Evolutionary conservation across 2,888 invertebrate species (phyloP), one percentile per base, ranked within the genome.

Genomic region (Dasypogon diadema): DNA sequence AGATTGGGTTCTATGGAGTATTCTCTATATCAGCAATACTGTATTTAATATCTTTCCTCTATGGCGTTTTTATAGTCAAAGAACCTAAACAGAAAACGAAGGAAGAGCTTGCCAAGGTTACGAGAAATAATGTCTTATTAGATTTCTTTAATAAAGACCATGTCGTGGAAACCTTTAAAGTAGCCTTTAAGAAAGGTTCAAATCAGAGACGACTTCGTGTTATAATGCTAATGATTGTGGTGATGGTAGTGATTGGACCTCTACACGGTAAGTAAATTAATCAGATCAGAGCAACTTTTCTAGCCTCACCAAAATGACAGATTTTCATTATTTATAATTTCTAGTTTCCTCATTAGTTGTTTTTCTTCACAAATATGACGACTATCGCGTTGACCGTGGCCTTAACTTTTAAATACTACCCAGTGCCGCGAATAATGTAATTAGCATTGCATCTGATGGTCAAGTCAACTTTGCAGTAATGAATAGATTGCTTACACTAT

Each of bases 231-330:
- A 93, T 94, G 88, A 86, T 94, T 75, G 93, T 94, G 21, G 90
- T 94, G 16, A 93, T 94, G 89, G 93, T 94, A 51, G 93, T 94
- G 78, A 93, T 94, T 81, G 94, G 95, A 70, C 94, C 94, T 0
- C 89, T 94, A 86, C 93, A 94, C 82, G 95, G 95, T 93, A 84
- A 90, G 90, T 85, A 48, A 6, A 22, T 68, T 56, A 30, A 14
- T 48, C 16, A 48, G n/a, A n/a, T n/a, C n/a, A n/a, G n/a, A n/a
- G n/a, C n/a, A n/a, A n/a, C n/a, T n/a, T n/a, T n/a, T n/a, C n/a
- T n/a, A 55, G 16, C 18, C 12, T 55, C 55, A 16, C n/a, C 4
- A 65, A 46, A 65, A 14, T 46, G 24, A 68, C 16, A 18, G 24
- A 14, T 14, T 18, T 58, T 77, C 54, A 74, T 77, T 77, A 70